phyloP scores from a whole-genome alignment of 2,888 invertebrate species.

The Hyalella azteca region DNA sequence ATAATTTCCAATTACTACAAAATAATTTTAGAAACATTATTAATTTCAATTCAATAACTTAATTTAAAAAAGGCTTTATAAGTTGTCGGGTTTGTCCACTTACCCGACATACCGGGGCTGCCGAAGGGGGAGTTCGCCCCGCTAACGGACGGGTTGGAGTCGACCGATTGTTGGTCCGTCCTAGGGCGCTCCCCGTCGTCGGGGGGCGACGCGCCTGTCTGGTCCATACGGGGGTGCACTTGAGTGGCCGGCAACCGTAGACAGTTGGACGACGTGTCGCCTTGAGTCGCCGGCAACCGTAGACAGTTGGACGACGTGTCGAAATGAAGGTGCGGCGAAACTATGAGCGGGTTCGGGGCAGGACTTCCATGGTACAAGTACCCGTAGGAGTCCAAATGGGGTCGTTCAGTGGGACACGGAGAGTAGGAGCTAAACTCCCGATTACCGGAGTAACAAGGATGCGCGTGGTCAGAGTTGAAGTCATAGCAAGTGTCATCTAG shows the following conservation, averaged over 20 bases:
- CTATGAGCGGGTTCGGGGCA: background rate
- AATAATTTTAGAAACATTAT: too few relatives aligned
- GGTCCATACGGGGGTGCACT: background rate
- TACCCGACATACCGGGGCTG: too few relatives aligned
- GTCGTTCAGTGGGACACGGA: background rate
- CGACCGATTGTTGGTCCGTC: background rate
- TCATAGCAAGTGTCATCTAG: background rate
- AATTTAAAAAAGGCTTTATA: too few relatives aligned
- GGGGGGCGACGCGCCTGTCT: background rate
- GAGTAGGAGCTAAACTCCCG: conserved; percentile 3
- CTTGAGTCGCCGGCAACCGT: background rate
- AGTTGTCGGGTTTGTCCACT: too few relatives aligned
- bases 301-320: too few relatives aligned
- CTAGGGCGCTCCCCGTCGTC: background rate
- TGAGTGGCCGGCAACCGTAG: background rate
- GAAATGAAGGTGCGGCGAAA: too few relatives aligned
- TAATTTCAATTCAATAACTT: too few relatives aligned
- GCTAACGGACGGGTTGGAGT: background rate
- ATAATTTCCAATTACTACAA: too few relatives aligned
- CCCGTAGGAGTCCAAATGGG: background rate
- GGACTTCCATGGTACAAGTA: background rate
- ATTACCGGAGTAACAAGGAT: background rate
- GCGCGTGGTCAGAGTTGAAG: background rate
- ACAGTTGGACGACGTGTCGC: too few relatives aligned
- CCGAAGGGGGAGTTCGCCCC: conserved; percentile 19